Evolutionary conservation across 2,797 vertebrate species (phyloP).

Genomic region (Argentina silus): DNA sequence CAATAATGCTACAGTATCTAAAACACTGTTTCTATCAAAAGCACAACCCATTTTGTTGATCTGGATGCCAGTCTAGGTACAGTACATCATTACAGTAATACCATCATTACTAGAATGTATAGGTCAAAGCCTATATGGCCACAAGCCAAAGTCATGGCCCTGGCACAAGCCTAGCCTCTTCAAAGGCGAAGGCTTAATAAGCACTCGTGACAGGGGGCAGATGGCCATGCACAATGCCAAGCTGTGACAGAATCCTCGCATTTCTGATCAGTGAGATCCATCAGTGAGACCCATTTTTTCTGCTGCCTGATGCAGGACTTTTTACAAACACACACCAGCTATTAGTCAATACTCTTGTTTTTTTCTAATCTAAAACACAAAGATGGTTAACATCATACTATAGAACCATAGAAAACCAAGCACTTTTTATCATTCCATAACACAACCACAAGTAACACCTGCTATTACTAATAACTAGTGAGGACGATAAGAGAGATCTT

Average conservation of each 20-base stretch:
- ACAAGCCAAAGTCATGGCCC: slow-evolving; percentile 59
- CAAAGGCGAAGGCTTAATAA: slow-evolving; percentile 66
- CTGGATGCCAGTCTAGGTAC: neutral
- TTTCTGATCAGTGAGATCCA: slow-evolving; percentile 42
- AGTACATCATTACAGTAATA: no score
- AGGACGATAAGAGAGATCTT: neutral
- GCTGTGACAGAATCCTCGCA: slow-evolving; percentile 44
- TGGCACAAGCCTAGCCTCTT: slow-evolving; percentile 57
- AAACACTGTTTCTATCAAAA: no score
- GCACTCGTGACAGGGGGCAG: slow-evolving; percentile 70
- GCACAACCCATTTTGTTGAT: slow-evolving; percentile 27
- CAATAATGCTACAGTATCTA: no score
- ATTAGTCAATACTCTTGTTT: neutral
- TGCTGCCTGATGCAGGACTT: neutral
- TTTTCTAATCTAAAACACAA: neutral
- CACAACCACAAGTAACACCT: neutral
- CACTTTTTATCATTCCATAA: neutral
- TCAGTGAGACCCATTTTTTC: neutral
- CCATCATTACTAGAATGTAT: neutral
- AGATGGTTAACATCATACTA: neutral
- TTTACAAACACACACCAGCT: no score
- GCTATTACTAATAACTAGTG: neutral
- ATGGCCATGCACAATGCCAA: slow-evolving; percentile 69
- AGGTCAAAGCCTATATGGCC: slow-evolving; percentile 46
- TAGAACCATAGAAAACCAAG: neutral